Base-by-base conservation (phyloP, 2,888 invertebrate genomes). In the Muscina levida region DNA sequence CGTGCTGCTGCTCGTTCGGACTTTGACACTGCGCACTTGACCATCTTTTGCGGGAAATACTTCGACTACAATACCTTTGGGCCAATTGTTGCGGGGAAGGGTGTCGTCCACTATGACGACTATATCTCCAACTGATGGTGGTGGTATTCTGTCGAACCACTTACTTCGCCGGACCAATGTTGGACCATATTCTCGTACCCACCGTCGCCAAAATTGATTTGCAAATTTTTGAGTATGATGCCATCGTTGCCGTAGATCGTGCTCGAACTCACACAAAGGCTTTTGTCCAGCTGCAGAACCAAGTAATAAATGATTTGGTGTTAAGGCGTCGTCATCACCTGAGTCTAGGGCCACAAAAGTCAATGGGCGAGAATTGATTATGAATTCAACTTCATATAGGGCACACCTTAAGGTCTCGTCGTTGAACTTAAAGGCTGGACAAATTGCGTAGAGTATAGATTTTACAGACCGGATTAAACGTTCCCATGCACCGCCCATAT, bases 301-400 rank as follows among this genome's bases (percentile, higher is more conserved):
- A 1, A 83, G 22, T 51, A 84, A 51, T 39, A 83, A 17, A 59
- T 84, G 84, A 19, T 81, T 83, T 31, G 75, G 79, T n/a, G 83
- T 83, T 4, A 84, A 44, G 10, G 82, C 78, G 8, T 78, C 80
- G 57, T 82, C 82, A 31, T 79, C 82, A 5, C 65, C 22, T 0
- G 77, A 31, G 1, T 75, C 59, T 2, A 79, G 15, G 4, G 56
- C 62, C 0, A 78, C 78, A 22, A 70, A 73, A 1, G 72, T 77
- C 11, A 80, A 48, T 8, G 72, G 68, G 8, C 67, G 42, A 44
- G 75, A 78, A 11, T 82, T 82, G 8, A 77, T 71, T 22, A 72
- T 77, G 8, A 31, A 31, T 31, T 31, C 31, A 5, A 68, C 65
- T 68, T 82, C 75, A 24, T 51, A 71, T 13, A 82, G 10, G 1